Conservation (phyloP, 1,140 invertebrate species). For the Microplitis demolitor region DNA sequence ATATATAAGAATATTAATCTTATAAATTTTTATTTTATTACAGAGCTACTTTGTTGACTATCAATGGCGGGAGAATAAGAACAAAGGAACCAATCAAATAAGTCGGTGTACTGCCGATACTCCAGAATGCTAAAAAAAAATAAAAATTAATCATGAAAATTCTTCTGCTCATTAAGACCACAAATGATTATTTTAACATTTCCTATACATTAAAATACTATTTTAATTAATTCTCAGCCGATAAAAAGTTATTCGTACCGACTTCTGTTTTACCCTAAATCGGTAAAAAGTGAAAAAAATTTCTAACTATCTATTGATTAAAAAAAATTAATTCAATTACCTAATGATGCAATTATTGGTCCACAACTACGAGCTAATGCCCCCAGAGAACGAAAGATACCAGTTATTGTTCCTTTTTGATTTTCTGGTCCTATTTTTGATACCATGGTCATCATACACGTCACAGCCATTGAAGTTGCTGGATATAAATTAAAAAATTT, state of each 20-base stretch:
- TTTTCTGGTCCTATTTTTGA: conserved; percentile 80
- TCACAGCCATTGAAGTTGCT: conserved; percentile 94
- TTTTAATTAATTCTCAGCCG: no score
- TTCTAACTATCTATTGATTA: background rate
- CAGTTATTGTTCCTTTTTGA: conserved; percentile 91
- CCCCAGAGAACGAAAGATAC: conserved; percentile 92
- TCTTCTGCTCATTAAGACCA: no score
- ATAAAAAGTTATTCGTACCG: no score
- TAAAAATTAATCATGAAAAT: conserved; percentile 28
- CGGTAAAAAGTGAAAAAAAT: background rate
- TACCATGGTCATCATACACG: conserved; percentile 89
- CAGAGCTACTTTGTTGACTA: conserved; percentile 51
- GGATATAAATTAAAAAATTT: conserved; percentile 35
- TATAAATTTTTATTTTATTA: background rate
- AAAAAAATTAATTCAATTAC: conserved; percentile 52
- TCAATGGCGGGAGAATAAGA: conserved; percentile 71
- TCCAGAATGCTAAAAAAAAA: conserved; percentile 78
- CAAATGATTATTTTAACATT: no score
- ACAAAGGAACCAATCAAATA: conserved; percentile 74
- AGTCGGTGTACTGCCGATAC: conserved; percentile 73
- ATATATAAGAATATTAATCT: background rate
- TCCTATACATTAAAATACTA: no score
- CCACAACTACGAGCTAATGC: conserved; percentile 91
- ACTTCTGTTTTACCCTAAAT: background rate
- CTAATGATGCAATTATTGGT: conserved; percentile 82